A percentile compares a stretch with the other conserved stretches of the same genome.
Conservation (phyloP, 2,113 vertebrate genomes). For the Gambusia affinis region DNA sequence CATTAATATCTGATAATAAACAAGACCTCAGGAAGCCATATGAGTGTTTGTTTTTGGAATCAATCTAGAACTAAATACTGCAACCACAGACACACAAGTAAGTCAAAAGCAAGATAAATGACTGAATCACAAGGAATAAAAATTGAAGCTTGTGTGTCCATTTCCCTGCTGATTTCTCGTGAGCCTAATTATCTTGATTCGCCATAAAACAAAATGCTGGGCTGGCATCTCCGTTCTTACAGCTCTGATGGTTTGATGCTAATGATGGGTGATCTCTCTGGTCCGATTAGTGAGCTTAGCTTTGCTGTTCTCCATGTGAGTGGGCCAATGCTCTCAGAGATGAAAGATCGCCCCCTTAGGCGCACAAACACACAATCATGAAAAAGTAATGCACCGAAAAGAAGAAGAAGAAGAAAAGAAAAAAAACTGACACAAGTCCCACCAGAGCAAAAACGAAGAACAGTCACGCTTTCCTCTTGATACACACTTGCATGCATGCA, state of each 20-base stretch:
- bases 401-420: not conserved
- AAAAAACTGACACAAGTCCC: not conserved
- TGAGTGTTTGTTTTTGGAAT: slow-evolving; percentile 3
- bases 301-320: slow-evolving; percentile 40
- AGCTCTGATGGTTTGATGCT: slow-evolving; percentile 51
- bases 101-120: slow-evolving; percentile 19
- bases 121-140: slow-evolving; percentile 22
- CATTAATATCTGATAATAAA: slow-evolving; percentile 34
- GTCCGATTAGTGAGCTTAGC: slow-evolving; percentile 55
- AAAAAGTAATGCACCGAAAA: slow-evolving; percentile 20
- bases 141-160: slow-evolving; percentile 12
- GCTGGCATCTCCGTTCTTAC: slow-evolving; percentile 38
- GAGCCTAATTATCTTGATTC: slow-evolving; percentile 30
- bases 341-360: slow-evolving; percentile 48
- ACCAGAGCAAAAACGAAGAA: not conserved
- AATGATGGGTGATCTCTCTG: slow-evolving; percentile 54
- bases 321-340: slow-evolving; percentile 47
- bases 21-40: slow-evolving; percentile 10
- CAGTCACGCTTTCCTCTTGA: slow-evolving; percentile 1
- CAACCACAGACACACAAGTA: not conserved
- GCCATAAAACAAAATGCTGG: slow-evolving; percentile 45
- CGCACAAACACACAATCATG: slow-evolving; percentile 3
- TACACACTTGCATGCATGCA: slow-evolving; percentile 4
- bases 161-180: slow-evolving; percentile 27
- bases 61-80: not conserved